Conservation (phyloP, 2,113 vertebrate genomes). For the Burhinus oedicnemus region DNA sequence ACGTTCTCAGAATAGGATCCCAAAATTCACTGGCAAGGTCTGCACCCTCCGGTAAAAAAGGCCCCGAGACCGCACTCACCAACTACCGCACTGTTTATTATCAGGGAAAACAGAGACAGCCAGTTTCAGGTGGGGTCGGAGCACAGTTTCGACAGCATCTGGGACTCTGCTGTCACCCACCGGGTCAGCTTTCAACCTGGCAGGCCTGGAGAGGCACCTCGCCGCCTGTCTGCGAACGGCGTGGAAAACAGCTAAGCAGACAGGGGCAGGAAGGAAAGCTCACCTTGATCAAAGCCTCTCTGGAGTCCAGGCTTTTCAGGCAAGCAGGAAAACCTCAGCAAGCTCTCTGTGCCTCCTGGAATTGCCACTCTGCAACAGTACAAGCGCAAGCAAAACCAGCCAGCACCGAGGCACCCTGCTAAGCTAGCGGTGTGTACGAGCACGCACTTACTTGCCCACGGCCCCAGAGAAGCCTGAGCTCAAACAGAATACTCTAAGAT, state of each 20-base stretch:
- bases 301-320: background rate
- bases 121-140: background rate
- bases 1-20: slow-evolving; percentile 38
- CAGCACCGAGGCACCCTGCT: background rate
- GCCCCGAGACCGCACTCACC: background rate
- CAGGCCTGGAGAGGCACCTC: background rate
- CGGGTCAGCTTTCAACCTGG: background rate
- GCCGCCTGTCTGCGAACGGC: rapidly evolving
- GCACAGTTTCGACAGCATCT: background rate
- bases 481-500: background rate
- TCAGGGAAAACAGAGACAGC: background rate
- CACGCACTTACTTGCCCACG: background rate
- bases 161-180: background rate
- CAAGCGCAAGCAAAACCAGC: background rate
- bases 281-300: background rate
- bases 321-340: background rate
- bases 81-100: background rate
- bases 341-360: background rate
- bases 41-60: background rate
- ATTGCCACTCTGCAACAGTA: background rate
- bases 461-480: background rate
- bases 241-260: background rate
- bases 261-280: background rate
- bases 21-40: slow-evolving; percentile 38
- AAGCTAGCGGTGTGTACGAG: rapidly evolving